Conservation (phyloP, 1,140 invertebrate genomes). For the Paraescarpia echinospica region DNA sequence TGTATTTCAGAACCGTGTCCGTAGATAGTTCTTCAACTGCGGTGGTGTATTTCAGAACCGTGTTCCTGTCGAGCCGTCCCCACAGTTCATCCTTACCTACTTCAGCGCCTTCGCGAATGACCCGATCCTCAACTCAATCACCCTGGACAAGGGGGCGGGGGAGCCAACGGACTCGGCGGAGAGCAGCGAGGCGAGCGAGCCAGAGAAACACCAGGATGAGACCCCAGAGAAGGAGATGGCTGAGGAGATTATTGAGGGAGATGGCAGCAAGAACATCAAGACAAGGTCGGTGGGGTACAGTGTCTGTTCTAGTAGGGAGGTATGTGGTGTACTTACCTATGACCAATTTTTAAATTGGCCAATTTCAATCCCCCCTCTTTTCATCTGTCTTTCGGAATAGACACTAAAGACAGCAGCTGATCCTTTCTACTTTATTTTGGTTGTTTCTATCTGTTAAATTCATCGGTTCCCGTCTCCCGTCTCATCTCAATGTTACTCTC, state of each 20-base stretch:
- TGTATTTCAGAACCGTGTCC: too few relatives aligned
- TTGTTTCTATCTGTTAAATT: too few relatives aligned
- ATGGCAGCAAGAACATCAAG: not conserved
- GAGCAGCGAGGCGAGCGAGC: conserved; percentile 38
- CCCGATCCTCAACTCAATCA: conserved; percentile 64
- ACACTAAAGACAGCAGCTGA: too few relatives aligned
- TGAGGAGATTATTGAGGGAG: not conserved
- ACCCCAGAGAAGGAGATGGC: conserved; percentile 18
- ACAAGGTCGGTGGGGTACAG: not conserved
- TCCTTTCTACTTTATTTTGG: too few relatives aligned
- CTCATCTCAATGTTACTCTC: too few relatives aligned
- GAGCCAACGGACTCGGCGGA: conserved; percentile 32
- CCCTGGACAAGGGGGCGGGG: conserved; percentile 19
- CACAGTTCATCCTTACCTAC: conserved; percentile 81
- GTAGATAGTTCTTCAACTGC: not conserved
- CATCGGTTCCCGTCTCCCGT: too few relatives aligned
- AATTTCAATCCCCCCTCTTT: too few relatives aligned
- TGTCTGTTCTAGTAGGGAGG: not conserved
- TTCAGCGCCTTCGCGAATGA: conserved; percentile 83
- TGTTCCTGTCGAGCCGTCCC: conserved; percentile 75
- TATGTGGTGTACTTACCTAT: too few relatives aligned
- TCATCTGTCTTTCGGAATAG: too few relatives aligned
- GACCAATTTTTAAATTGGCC: too few relatives aligned
- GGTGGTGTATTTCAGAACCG: conserved; percentile 61
- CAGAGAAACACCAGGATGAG: conserved; percentile 35